These are phyloP conservation scores for Typhlichthys subterraneus DNA, from an alignment of 2,797 vertebrate genomes.

Conservation along the genomic window DNA sequence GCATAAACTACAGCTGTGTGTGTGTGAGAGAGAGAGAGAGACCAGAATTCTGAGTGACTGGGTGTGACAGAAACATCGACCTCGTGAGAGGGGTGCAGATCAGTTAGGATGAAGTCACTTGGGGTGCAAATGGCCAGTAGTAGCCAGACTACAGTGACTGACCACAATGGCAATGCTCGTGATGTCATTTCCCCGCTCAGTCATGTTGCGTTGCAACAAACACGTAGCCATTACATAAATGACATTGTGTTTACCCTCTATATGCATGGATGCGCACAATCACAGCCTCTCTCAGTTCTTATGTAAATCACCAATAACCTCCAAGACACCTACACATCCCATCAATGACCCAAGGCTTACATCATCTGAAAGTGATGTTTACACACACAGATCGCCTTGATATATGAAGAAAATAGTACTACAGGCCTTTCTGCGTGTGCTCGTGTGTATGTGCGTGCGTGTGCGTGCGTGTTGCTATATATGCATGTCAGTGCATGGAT, in stretches of 20 bases:
- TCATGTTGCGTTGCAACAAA: slow-evolving; percentile 68
- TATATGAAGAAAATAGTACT: no score
- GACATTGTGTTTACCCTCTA: slow-evolving; percentile 66
- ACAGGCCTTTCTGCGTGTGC: no score
- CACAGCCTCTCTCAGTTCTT: slow-evolving; percentile 22
- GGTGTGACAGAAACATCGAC: slow-evolving; percentile 12
- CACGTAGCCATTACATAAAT: slow-evolving; percentile 77
- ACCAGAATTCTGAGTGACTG: not conserved
- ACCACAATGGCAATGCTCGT: slow-evolving; percentile 68
- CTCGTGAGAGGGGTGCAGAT: slow-evolving; percentile 10
- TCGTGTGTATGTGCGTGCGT: no score
- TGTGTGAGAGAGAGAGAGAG: slow-evolving; percentile 26
- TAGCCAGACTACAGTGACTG: slow-evolving; percentile 64
- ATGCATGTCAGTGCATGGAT: no score
- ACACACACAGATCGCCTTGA: not conserved
- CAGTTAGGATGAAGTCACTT: slow-evolving; percentile 47
- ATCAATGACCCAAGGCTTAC: slow-evolving; percentile 8
- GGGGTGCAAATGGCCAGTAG: slow-evolving; percentile 53
- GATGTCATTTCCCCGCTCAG: slow-evolving; percentile 76
- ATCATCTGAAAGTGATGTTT: slow-evolving; percentile 1
- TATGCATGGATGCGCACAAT: slow-evolving; percentile 32
- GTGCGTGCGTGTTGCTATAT: no score
- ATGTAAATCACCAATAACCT: slow-evolving; percentile 37
- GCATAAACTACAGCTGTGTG: not conserved
- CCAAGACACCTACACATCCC: slow-evolving; percentile 29